phyloP scores from a whole-genome alignment of 2,797 vertebrate genomes.

The Pseudotriccus pelzelni region DNA sequence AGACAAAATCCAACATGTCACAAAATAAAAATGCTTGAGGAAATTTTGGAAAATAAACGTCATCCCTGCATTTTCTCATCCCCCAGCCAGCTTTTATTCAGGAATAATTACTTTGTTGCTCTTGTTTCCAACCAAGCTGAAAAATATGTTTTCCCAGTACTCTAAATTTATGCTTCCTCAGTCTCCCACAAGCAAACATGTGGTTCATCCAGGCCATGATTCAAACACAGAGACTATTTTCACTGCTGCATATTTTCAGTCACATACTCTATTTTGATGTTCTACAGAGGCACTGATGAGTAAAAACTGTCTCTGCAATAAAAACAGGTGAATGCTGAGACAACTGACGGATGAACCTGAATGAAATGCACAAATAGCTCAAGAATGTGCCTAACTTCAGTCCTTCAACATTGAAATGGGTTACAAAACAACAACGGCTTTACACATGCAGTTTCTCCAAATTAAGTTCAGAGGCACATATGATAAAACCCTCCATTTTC shows the following conservation, averaged over 20 bases:
- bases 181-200: not conserved
- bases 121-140: not conserved
- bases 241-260: not conserved
- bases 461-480: not conserved
- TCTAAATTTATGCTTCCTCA: not conserved
- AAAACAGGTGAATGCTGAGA: not conserved
- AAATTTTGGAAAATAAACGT: not conserved
- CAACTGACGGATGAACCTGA: not conserved
- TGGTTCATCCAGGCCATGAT: not conserved
- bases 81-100: not conserved
- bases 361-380: not conserved
- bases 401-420: not conserved
- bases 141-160: not conserved
- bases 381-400: not conserved
- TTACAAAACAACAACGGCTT: not conserved
- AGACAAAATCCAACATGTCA: rapidly evolving
- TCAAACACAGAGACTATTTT: not conserved
- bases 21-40: not conserved
- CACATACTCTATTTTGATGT: not conserved
- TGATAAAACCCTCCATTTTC: not conserved
- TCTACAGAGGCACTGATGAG: not conserved
- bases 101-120: not conserved
- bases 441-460: not conserved
- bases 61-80: not conserved
- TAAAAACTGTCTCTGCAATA: not conserved